A percentile compares a stretch with the other conserved stretches of the same genome.
These are phyloP conservation scores for Dermatophagoides farinae DNA, from an alignment of 1,140 invertebrate genomes.

Conservation along the genomic window DNA sequence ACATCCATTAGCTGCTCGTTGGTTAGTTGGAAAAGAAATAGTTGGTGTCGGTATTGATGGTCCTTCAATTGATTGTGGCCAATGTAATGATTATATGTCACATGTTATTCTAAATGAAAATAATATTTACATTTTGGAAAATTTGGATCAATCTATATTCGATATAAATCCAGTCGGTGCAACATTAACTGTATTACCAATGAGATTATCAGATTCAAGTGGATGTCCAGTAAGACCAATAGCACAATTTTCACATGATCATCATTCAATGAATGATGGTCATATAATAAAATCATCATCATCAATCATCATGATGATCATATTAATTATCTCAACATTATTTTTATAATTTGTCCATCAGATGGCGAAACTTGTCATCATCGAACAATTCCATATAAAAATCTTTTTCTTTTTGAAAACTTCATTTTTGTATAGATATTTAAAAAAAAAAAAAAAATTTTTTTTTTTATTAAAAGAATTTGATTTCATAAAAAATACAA, in stretches of 20 bases:
- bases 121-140: constrained; percentile 18
- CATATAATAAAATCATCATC: too few relatives aligned
- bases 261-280: not conserved
- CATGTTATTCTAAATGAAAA: constrained; percentile 10
- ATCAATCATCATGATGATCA: too few relatives aligned
- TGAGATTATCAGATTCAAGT: constrained; percentile 19
- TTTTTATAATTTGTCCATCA: too few relatives aligned
- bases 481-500: too few relatives aligned
- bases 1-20: constrained; percentile 34
- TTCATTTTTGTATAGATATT: too few relatives aligned
- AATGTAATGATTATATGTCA: not conserved
- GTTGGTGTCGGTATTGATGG: constrained; percentile 41
- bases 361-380: too few relatives aligned
- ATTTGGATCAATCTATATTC: constrained; percentile 16
- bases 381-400: too few relatives aligned
- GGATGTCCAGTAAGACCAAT: constrained; percentile 18
- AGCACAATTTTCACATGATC: constrained; percentile 11
- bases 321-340: too few relatives aligned
- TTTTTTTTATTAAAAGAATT: too few relatives aligned
- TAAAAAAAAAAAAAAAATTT: too few relatives aligned
- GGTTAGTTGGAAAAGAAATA: constrained; percentile 35
- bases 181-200: constrained; percentile 17
- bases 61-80: constrained; percentile 33
- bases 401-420: too few relatives aligned
- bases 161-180: constrained; percentile 16